Evolutionary conservation across 2,797 vertebrate genomes (phyloP), one percentile per base, ranked within the genome.

Genomic region (Chromis chromis): DNA sequence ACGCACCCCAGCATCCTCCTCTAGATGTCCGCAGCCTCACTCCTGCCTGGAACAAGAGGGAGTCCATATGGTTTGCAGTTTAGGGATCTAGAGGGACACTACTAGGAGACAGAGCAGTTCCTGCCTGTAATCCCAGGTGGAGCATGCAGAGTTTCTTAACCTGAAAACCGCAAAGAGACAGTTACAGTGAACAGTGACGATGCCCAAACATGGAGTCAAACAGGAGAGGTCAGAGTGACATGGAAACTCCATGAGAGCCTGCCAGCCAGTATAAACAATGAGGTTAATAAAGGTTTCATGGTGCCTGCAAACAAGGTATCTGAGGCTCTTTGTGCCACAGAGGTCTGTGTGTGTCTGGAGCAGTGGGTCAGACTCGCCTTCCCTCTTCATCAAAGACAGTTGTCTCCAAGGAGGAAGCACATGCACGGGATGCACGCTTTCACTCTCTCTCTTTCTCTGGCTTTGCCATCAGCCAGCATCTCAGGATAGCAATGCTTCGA

Each of bases 1-100:
- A 48, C n/a, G 9, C 39, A 74, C 66, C 63, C 77, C 76, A 50
- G 68, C 74, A 83, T 86, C 91, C 81, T 88, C 76, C 63, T 79
- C 76, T 59, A 63, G 76, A 79, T 50, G 10, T 67, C 70, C 61
- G 48, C 65, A 73, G 67, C 60, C 79, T 81, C 70, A 14, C 14
- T 50, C 63, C 63, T 39, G 62, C 54, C 61, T 25, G 67, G 66
- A 82, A 12, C 7, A 40, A 65, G 66, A 73, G 46, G 22, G 14
- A 68, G 65, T 69, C 85, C 91, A 92, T 91, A 85, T 92, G 91
- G 85, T 92, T 88, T 91, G 78, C 64, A 82, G 89, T 86, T 91
- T 78, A 87, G 84, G 82, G 70, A 78, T 53, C 53, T 67, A 28
- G 46, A 27, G 78, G 65, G 74, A 69, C 2, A 70, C 71, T 55